Evolutionary conservation across 2,113 vertebrate genomes (phyloP), one percentile per base, ranked within the genome.

Genomic region (Aspidoscelis tigris): DNA sequence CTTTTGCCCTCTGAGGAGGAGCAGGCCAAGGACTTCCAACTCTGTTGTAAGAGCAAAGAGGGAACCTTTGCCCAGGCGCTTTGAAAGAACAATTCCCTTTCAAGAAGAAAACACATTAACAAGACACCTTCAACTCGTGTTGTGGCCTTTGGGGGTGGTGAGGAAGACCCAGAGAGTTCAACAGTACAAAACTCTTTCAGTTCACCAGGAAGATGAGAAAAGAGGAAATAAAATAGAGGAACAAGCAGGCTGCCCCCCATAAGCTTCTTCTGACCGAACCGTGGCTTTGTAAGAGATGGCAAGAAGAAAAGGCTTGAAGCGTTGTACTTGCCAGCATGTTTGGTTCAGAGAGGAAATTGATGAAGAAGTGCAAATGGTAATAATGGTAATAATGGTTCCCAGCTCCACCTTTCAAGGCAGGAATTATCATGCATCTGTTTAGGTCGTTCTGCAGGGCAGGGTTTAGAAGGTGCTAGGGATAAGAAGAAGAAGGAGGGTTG

Each of bases 41-140:
- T 77, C 68, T 76, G 77, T 92, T 88, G 66, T 86, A 9, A 0
- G 24, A 66, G 44, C 33, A 86, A 81, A 83, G 73, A 22, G 82
- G 43, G 81, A 20, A 93, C 80, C 43, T 55, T 86, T 83, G 88
- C 90, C 84, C 84, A 84, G 80, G 89, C 76, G 85, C 87, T 90
- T 88, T 88, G 82, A 26, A 41, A 88, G 85, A 71, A 33, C 70
- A 92, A 78, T 43, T 66, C 1, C 85, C 58, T 84, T 85, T 58
- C 81, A 73, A 53, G 77, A 80, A 88, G 81, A 81, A 86, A 85
- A 74, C 84, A 89, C 84, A 69, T 84, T 92, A 90, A 84, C 75
- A 92, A 89, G 89, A 61, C 85, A 85, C 85, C 87, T 89, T 90
- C 86, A 92, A 91, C 79, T 93, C 77, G 9, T 76, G 44, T 91